Evolutionary conservation across 64 coral and sea anemone genomes (phyloP), one percentile per base, ranked within the genome.

Genomic region (Porites australiensis): DNA sequence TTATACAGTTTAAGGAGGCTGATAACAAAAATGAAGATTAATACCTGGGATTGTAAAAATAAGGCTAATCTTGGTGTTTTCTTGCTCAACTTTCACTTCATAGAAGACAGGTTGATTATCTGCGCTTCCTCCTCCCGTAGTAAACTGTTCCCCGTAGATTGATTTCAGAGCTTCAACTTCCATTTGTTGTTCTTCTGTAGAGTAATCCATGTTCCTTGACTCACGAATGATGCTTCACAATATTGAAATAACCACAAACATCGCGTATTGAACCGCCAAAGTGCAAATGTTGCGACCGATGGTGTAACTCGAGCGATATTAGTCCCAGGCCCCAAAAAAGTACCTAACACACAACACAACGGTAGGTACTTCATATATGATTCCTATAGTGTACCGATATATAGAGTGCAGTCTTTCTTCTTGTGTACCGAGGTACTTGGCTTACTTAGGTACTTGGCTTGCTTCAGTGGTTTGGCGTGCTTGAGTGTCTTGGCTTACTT

Each of bases 111-210:
- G 45, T 66, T 68, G 27, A 18, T 71, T 16, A 0, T 66, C 71
- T n/a, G 10, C 69, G 8, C 8, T 37, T 45, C 37, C 37, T 50
- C 8, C 44, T 1, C 21, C 15, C 44, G 75, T 8, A 44, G n/a
- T 57, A 75, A 93, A 79, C 20, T 87, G 46, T 14, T 79, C 83
- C 60, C 84, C 91, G 63, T 93, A 93, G 72, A 93, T 93, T 13
- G 91, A 72, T 55, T 86, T 48, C 20, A 93, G 67, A 7, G 91
- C 91, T 70, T 87, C 82, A 5, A 87, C 13, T 15, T 93, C 91
- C 89, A 91, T 91, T 73, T 79, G n/a, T 27, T 58, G 64, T 43
- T 75, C 72, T 74, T 63, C 50, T n/a, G 81, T 68, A 51, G 44
- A 84, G 19, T 8, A 19, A 44, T 84, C 81, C 81, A 84, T 84